Percentiles rank a stretch among this genome's conserved stretches.
phyloP scores from a whole-genome alignment of 2,797 vertebrate genomes.

The Cossypha dichroa region DNA sequence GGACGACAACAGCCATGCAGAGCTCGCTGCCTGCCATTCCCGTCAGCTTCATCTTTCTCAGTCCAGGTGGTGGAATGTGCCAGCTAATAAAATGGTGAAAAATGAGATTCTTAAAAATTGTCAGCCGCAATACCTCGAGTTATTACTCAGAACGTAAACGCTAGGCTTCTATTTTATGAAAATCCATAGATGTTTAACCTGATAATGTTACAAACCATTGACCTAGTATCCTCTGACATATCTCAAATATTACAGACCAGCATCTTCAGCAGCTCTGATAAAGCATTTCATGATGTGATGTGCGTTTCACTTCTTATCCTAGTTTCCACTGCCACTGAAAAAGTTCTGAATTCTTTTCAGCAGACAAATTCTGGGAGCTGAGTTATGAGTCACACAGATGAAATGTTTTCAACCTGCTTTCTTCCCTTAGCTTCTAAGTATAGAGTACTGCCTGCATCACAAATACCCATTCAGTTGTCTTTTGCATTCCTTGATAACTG shows the following conservation, averaged over 20 bases:
- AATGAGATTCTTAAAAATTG: conserved; percentile 58
- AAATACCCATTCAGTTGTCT: background rate
- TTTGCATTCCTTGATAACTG: background rate
- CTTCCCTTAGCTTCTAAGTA: background rate
- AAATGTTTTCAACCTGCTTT: background rate
- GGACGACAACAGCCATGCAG: background rate
- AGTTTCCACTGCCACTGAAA: background rate
- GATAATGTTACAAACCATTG: background rate
- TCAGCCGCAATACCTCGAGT: conserved; percentile 40
- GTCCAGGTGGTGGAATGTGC: background rate
- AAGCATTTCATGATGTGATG: background rate
- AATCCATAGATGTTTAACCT: background rate
- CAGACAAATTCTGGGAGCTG: background rate
- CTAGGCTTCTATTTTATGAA: conserved; percentile 26
- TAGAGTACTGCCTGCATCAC: background rate
- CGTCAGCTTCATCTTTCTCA: background rate
- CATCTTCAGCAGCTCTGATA: background rate
- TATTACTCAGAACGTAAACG: conserved; percentile 63
- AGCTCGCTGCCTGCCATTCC: background rate
- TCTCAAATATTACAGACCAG: background rate
- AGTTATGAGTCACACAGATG: background rate
- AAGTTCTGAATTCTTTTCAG: background rate
- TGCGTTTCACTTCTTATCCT: background rate
- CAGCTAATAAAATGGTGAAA: conserved; percentile 42
- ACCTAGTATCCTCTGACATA: background rate